Evolutionary conservation across 2,113 vertebrate species (phyloP).

Genomic region (Nicator chloris): DNA sequence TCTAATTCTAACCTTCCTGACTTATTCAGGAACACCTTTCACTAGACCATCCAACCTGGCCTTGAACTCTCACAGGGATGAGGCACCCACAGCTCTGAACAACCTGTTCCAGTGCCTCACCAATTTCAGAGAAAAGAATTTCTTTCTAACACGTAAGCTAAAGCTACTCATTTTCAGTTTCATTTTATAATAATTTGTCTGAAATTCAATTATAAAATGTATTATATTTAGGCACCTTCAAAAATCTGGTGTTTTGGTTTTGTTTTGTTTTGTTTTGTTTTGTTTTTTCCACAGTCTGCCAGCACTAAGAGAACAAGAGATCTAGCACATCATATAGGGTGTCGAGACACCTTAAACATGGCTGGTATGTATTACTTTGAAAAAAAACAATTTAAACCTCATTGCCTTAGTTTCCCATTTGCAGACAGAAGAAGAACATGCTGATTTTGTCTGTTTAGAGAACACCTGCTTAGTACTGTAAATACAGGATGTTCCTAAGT

Average conservation of each 20-base stretch:
- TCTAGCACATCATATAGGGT: neutral
- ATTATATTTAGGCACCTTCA: neutral
- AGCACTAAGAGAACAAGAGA: neutral
- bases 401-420: neutral
- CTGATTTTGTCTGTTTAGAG: neutral
- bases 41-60: neutral
- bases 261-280: too few relatives aligned
- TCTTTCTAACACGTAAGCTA: neutral
- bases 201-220: neutral
- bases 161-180: neutral
- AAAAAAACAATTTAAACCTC: neutral
- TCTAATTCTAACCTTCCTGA: neutral
- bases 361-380: neutral
- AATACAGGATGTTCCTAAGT: neutral
- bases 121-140: neutral
- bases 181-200: neutral
- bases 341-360: neutral
- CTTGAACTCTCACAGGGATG: neutral
- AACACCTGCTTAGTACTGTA: neutral
- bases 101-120: neutral
- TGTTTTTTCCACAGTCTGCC: neutral
- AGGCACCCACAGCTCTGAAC: neutral
- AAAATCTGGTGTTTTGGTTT: neutral
- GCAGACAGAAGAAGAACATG: neutral
- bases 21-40: neutral